Percentiles rank a stretch among this genome's conserved stretches.
These are phyloP conservation scores for Gymnobelideus leadbeateri DNA, from an alignment of 2,113 vertebrate species.

Conservation along the genomic window DNA sequence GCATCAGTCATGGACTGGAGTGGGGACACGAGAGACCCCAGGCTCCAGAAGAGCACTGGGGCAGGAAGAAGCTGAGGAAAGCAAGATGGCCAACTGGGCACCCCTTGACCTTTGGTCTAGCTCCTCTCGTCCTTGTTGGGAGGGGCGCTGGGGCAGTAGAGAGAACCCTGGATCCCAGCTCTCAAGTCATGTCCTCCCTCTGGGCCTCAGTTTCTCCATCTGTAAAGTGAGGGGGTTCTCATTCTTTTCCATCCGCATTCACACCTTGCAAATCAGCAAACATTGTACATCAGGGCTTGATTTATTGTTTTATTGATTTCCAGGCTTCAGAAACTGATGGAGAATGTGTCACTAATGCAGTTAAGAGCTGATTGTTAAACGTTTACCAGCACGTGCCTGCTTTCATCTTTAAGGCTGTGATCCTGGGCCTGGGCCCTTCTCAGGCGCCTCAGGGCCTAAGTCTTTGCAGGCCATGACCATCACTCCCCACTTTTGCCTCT, in stretches of 20 bases:
- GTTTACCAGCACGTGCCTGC: not conserved
- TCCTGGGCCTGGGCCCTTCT: not conserved
- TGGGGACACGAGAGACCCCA: not conserved
- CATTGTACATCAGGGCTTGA: not conserved
- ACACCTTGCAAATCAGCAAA: not conserved
- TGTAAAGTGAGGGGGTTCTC: not conserved
- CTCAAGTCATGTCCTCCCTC: not conserved
- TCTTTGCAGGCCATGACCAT: too few species aligned
- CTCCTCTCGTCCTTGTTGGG: not conserved
- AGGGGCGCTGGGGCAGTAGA: not conserved
- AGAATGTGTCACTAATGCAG: not conserved
- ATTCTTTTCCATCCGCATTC: not conserved
- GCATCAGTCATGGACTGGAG: not conserved
- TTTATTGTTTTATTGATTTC: not conserved
- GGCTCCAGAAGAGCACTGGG: not conserved
- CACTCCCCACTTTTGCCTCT: too few species aligned
- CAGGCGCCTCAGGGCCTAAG: not conserved
- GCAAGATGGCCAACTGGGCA: not conserved
- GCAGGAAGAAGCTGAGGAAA: not conserved
- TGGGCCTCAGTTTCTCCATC: not conserved
- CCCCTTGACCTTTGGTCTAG: not conserved
- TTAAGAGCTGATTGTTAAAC: not conserved
- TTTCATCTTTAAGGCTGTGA: not conserved
- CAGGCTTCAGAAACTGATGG: not conserved
- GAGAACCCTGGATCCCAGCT: not conserved